Percentiles rank a stretch among this genome's conserved stretches.
phyloP scores from a whole-genome alignment of 1,140 invertebrate species.

The Lamellibrachia luymesi region DNA sequence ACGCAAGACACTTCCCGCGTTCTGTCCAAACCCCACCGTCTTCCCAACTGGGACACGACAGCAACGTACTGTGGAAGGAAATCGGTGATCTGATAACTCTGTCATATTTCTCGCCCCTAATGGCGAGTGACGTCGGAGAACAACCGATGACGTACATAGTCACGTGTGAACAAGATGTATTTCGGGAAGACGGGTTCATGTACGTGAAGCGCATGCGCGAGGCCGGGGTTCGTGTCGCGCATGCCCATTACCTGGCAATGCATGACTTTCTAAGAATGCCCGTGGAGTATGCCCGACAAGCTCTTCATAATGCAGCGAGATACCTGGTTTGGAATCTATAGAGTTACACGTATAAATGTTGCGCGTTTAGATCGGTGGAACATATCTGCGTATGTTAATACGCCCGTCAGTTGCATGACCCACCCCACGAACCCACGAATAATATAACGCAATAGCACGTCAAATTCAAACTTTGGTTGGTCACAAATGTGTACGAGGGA shows the following conservation, averaged over 20 bases:
- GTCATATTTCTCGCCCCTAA: constrained; percentile 28
- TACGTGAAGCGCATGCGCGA: constrained; percentile 20
- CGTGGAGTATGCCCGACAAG: neutral
- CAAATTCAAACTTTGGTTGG: too few species aligned
- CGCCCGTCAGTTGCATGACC: too few species aligned
- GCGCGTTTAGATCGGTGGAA: too few species aligned
- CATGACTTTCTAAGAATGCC: neutral
- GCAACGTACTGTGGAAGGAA: neutral
- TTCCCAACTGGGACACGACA: neutral
- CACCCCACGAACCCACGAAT: too few species aligned
- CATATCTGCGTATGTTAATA: too few species aligned
- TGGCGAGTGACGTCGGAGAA: constrained; percentile 22
- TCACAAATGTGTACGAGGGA: too few species aligned
- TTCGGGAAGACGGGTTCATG: constrained; percentile 28
- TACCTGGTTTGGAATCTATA: neutral
- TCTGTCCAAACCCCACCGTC: neutral
- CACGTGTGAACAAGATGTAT: constrained; percentile 27
- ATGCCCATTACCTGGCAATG: constrained; percentile 9
- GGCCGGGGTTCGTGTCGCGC: constrained; percentile 8
- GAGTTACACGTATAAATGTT: too few species aligned
- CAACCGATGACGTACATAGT: constrained; percentile 25
- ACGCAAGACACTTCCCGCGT: neutral
- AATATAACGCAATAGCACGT: too few species aligned
- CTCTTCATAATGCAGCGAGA: neutral
- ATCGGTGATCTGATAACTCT: neutral